Evolutionary conservation across 2,113 vertebrate species (phyloP), one percentile per base, ranked within the genome.

Genomic region (Lethenteron camtschaticum): DNA sequence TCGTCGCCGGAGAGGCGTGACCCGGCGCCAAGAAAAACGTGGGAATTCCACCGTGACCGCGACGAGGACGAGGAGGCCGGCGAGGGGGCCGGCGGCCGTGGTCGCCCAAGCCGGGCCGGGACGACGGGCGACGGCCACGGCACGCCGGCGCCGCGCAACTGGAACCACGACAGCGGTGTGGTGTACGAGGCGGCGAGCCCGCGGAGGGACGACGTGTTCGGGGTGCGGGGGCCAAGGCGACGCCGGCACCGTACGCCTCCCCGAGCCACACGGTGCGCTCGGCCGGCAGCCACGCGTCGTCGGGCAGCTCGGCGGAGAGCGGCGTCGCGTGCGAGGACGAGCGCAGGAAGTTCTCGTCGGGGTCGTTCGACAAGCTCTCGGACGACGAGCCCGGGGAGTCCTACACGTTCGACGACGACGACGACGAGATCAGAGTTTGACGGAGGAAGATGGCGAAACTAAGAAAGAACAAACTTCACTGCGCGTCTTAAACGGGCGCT

Each of bases 231-330:
- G n/a, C 24, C 24, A 20, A 66, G 63, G n/a, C 63, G 63, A 66
- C 11, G 63, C n/a, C 63, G 10, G n/a, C 63, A 3, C 63, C 63
- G 63, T 66, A n/a, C 59, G 59, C 16, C 59, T 63, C 59, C 10
- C 63, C 63, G 63, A n/a, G 24, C 24, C 63, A 20, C 24, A 66
- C n/a, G 63, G 63, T 66, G 63, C 63, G n/a, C n/a, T 11, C 63
- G 9, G 63, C 10, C n/a, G n/a, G n/a, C 9, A 9, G 10, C 63
- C 63, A 66, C 10, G 9, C 24, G 63, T 66, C 63, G n/a, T 66
- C 63, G 9, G 63, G 63, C 63, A 66, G 63, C 63, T 66, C 63
- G 63, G 63, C 24, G n/a, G 63, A 66, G 63, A 66, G 63, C 63
- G 63, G 63, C 24, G 63, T 11, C n/a, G 24, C 63, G 63, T 66